phyloP scores from a whole-genome alignment of 2,797 vertebrate genomes.

The Lacerta viridis region DNA sequence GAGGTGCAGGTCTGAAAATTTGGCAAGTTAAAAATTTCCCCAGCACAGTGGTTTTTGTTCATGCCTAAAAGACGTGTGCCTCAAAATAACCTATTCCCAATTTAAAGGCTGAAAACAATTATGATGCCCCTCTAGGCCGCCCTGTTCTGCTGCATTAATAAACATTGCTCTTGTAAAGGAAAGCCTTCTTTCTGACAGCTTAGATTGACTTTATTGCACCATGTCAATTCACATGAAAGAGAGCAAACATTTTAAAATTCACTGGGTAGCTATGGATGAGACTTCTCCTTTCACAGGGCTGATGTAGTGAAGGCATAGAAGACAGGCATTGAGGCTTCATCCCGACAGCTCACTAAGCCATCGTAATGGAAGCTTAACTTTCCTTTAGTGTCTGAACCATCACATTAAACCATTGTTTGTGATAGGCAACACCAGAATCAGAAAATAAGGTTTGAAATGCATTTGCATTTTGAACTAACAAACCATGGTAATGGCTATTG shows the following conservation, averaged over 20 bases:
- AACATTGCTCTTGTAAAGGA: neutral
- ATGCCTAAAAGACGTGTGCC: neutral
- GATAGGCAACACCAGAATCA: neutral
- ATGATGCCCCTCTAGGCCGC: neutral
- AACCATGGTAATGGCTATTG: neutral
- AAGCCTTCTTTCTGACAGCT: neutral
- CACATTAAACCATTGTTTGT: neutral
- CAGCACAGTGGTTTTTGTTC: neutral
- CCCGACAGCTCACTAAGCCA: too few species aligned
- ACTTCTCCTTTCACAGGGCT: neutral
- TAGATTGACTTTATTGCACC: neutral
- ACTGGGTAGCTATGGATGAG: neutral
- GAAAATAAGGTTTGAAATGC: neutral
- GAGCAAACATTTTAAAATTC: neutral
- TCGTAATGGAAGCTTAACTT: neutral
- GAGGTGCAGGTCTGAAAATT: neutral
- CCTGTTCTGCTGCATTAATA: neutral
- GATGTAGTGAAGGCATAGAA: neutral
- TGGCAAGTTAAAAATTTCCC: neutral
- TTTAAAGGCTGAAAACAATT: neutral
- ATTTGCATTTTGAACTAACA: too few species aligned
- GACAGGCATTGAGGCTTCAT: neutral
- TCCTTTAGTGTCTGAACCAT: neutral
- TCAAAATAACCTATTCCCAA: neutral
- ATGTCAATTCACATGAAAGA: neutral